Percentiles rank a stretch among this genome's conserved stretches.
These are phyloP conservation scores for Nephrotoma guestfalica DNA, from an alignment of 2,888 invertebrate genomes.

Conservation along the genomic window DNA sequence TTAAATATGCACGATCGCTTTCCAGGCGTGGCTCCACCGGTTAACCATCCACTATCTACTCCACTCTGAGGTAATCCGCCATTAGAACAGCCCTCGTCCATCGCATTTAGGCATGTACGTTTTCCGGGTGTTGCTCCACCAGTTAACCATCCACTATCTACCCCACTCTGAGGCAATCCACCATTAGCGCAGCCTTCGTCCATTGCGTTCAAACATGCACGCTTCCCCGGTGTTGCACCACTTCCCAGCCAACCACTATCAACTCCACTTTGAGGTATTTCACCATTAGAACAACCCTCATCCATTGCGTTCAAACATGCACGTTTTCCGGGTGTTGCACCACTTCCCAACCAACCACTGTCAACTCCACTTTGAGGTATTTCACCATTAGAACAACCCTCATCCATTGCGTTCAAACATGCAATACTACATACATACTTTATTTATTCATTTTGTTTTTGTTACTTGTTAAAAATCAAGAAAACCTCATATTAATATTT, in stretches of 20 bases:
- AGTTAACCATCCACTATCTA: constrained; percentile 30
- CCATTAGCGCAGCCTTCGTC: constrained; percentile 40
- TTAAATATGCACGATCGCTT: constrained; percentile 17
- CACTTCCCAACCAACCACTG: constrained; percentile 31
- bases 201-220: constrained; percentile 31
- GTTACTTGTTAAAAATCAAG: too few species aligned
- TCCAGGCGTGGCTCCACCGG: constrained; percentile 34
- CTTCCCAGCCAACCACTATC: constrained; percentile 33
- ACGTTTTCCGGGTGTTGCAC: constrained; percentile 33
- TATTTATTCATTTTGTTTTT: too few species aligned
- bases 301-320: constrained; percentile 34
- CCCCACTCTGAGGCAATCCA: constrained; percentile 34
- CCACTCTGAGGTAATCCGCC: constrained; percentile 36
- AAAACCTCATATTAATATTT: too few species aligned
- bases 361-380: constrained; percentile 34
- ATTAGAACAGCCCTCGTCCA: constrained; percentile 40
- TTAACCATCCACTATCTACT: constrained; percentile 31
- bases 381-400: constrained; percentile 37
- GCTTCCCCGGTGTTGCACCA: constrained; percentile 34
- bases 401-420: constrained; percentile 36
- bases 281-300: constrained; percentile 38
- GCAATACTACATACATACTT: too few species aligned
- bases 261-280: constrained; percentile 30
- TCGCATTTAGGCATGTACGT: constrained; percentile 28
- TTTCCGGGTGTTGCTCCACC: constrained; percentile 36